Evolutionary conservation across 2,113 vertebrate genomes (phyloP).

Genomic region (Phyllostomus hastatus): DNA sequence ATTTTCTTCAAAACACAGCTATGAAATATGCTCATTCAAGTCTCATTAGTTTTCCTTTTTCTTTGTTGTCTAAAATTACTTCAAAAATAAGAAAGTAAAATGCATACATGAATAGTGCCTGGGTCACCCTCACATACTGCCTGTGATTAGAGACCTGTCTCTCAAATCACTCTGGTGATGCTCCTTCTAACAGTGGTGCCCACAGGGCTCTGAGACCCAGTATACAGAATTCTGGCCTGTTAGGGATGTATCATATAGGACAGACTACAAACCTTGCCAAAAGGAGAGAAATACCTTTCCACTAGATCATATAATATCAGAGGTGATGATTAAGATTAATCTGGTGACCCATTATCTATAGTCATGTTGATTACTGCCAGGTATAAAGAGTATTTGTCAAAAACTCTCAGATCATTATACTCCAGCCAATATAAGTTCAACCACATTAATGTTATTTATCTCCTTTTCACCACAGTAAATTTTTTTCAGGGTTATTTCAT

Average conservation of each 20-base stretch:
- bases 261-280: not conserved
- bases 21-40: not conserved
- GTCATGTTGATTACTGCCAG: not conserved
- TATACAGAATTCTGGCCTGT: not conserved
- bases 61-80: not conserved
- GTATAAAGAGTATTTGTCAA: not conserved
- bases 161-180: not conserved
- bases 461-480: not conserved
- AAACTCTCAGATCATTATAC: not conserved
- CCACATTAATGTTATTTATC: not conserved
- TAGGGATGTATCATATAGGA: not conserved
- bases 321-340: not conserved
- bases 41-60: not conserved
- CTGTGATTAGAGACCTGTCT: not conserved
- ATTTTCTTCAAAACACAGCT: conserved; percentile 18
- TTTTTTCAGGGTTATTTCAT: not conserved
- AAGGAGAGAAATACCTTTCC: not conserved
- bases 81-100: conserved; percentile 10
- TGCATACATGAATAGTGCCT: not conserved
- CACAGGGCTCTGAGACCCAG: not conserved
- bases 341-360: not conserved
- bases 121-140: not conserved
- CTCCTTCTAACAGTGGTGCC: not conserved
- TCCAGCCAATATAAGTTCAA: not conserved
- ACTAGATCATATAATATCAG: not conserved